Conservation (phyloP, 2,113 vertebrate genomes). For the Argyrosomus japonicus region DNA sequence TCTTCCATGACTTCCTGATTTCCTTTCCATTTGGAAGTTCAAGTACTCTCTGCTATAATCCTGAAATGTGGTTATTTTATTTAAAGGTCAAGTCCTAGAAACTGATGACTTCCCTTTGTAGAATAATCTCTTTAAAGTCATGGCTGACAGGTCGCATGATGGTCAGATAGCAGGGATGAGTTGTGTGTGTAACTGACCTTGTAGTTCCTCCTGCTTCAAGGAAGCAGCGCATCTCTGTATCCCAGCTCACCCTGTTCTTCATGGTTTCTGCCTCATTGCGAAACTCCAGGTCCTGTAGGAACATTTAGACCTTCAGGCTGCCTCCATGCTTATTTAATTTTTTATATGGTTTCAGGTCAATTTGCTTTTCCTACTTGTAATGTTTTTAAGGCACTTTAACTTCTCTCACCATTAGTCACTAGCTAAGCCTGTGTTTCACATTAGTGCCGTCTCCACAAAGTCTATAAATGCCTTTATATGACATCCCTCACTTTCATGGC, state of each 20-base stretch:
- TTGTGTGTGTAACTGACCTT: slow-evolving; percentile 78
- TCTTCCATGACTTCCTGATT: neutral
- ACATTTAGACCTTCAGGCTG: neutral
- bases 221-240: slow-evolving; percentile 88
- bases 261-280: slow-evolving; percentile 85
- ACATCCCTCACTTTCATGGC: neutral
- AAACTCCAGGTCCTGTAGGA: slow-evolving; percentile 86
- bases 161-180: neutral
- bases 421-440: neutral
- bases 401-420: too few species aligned
- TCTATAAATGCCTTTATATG: neutral
- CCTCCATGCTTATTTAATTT: neutral
- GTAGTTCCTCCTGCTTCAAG: slow-evolving; percentile 84
- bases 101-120: neutral
- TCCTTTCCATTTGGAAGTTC: neutral
- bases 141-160: neutral
- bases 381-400: neutral
- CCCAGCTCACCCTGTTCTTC: slow-evolving; percentile 90
- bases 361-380: neutral
- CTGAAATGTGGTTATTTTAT: neutral
- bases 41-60: neutral
- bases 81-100: neutral
- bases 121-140: neutral
- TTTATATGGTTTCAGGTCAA: neutral
- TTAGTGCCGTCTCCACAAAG: too few species aligned